Percentiles rank a stretch among this genome's conserved stretches.
Conservation (phyloP, 92 coral and sea anemone genomes). For the Anthopleura xanthogrammica region DNA sequence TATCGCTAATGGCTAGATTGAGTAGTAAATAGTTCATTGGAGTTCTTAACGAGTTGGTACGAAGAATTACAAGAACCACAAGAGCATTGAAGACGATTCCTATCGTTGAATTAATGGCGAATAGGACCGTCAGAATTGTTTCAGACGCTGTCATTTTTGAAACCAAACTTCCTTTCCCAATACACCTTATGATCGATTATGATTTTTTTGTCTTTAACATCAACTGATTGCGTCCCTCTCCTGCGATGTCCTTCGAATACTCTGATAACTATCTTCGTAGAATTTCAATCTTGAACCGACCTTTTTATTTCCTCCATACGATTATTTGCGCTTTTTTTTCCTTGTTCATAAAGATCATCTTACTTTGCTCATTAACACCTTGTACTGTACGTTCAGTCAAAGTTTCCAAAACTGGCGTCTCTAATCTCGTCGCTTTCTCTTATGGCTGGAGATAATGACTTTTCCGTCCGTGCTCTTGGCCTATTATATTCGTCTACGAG, state of each 20-base stretch:
- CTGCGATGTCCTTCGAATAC: neutral
- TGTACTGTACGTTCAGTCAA: neutral
- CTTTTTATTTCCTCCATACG: neutral
- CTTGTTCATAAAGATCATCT: neutral
- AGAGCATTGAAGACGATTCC: slow-evolving; percentile 53
- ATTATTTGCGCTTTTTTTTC: neutral
- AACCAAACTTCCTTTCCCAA: neutral
- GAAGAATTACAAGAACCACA: slow-evolving; percentile 42
- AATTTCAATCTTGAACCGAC: neutral
- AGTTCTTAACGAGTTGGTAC: slow-evolving; percentile 46
- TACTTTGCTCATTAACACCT: neutral
- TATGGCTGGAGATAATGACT: neutral
- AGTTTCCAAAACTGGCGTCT: neutral
- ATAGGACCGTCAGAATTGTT: slow-evolving; percentile 26
- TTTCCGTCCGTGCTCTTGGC: neutral
- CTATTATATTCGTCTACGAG: neutral
- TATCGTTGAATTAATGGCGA: slow-evolving; percentile 33
- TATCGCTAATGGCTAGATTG: slow-evolving; percentile 63
- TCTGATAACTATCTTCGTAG: neutral
- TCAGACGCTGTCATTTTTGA: slow-evolving; percentile 24
- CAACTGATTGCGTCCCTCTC: too few species aligned
- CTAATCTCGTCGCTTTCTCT: neutral
- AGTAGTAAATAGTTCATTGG: slow-evolving; percentile 67
- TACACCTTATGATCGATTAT: too few species aligned
- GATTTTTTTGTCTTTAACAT: neutral